Evolutionary conservation across 2,797 vertebrate species (phyloP).

Genomic region (Smutsia temminckii): DNA sequence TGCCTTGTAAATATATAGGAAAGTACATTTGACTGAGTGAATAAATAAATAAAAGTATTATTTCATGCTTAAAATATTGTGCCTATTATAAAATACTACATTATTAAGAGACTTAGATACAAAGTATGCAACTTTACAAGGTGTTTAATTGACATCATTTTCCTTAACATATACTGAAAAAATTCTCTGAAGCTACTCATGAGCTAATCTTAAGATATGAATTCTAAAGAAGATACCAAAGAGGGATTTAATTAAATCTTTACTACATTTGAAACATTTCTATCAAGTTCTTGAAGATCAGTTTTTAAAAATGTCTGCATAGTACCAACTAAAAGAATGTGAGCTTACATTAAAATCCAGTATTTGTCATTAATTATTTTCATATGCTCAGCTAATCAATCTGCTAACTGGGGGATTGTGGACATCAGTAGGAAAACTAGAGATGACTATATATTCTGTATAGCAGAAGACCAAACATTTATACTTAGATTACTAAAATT

Average conservation of each 20-base stretch:
- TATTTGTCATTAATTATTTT: slow-evolving; percentile 15
- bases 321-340: not conserved
- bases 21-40: not conserved
- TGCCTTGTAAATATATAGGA: not conserved
- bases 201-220: not conserved
- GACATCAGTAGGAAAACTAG: not conserved
- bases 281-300: not conserved
- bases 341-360: not conserved
- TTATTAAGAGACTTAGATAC: not conserved
- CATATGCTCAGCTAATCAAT: not conserved
- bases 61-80: not conserved
- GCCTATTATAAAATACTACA: not conserved
- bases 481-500: not conserved
- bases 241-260: not conserved
- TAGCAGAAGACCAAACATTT: not conserved
- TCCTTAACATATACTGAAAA: not conserved
- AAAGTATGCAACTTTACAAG: not conserved
- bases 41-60: not conserved
- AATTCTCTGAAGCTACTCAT: not conserved
- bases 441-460: not conserved
- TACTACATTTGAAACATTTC: not conserved
- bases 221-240: not conserved
- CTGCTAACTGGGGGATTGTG: not conserved
- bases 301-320: not conserved
- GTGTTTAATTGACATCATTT: not conserved